These are phyloP conservation scores for Aurelia aurita DNA, from an alignment of 30 jellyfish, hydroid and myxozoan genomes.

Conservation along the genomic window DNA sequence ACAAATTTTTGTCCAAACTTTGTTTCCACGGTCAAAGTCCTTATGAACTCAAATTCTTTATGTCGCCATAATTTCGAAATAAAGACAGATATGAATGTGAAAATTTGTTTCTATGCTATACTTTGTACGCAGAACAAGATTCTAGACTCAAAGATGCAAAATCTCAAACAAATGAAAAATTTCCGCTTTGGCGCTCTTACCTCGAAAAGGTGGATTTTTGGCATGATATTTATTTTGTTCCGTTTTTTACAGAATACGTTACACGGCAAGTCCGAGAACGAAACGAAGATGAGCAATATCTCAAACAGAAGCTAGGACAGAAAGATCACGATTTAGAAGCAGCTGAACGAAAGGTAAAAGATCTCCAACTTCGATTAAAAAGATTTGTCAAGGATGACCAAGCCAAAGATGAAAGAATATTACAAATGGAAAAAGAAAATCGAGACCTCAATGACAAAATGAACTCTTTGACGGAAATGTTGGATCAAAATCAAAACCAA, in stretches of 20 bases:
- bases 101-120: too few species aligned
- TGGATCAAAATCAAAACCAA: slow-evolving; percentile 57
- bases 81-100: too few species aligned
- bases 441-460: slow-evolving; percentile 65
- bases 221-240: too few species aligned
- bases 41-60: too few species aligned
- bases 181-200: too few species aligned
- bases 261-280: slow-evolving; percentile 90
- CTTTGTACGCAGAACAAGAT: too few species aligned
- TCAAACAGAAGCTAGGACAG: slow-evolving; percentile 63
- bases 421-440: slow-evolving; percentile 77
- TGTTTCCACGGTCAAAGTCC: too few species aligned
- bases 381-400: slow-evolving; percentile 88
- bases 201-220: too few species aligned
- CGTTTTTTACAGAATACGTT: slow-evolving; percentile 57
- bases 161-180: too few species aligned
- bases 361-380: slow-evolving; percentile 86
- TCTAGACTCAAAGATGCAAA: too few species aligned
- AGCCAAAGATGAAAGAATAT: slow-evolving; percentile 87
- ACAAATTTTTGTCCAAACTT: too few species aligned
- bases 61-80: too few species aligned
- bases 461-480: slow-evolving; percentile 69
- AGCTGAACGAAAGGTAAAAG: slow-evolving; percentile 90
- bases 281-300: slow-evolving; percentile 65
- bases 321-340: slow-evolving; percentile 79